Percentiles rank a stretch among this genome's conserved stretches.
Conservation (phyloP, 1,140 invertebrate species). For the Scaptomyza hsui region DNA sequence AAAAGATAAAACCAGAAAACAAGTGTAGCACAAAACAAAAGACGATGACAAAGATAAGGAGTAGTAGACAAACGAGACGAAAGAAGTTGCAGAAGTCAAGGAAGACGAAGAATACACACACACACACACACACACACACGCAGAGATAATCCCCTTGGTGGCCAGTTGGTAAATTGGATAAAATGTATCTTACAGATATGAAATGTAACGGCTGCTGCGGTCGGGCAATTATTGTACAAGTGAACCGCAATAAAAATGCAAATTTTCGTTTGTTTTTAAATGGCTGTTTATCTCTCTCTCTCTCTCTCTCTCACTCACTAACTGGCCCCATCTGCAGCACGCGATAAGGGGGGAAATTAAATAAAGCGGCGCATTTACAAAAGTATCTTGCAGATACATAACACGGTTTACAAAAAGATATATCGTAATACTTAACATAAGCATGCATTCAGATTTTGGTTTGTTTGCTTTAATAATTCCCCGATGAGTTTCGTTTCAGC, state of each 20-base stretch:
- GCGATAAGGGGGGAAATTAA: conserved; percentile 36
- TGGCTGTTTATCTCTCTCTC: conserved; percentile 32
- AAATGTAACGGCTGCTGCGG: conserved; percentile 39
- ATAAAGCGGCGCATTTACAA: conserved; percentile 41
- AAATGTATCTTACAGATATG: conserved; percentile 58
- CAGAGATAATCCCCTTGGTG: conserved; percentile 54
- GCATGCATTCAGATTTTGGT: no score
- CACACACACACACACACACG: neutral
- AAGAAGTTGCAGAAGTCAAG: conserved; percentile 16
- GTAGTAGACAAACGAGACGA: conserved; percentile 5
- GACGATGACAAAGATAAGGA: conserved; percentile 28
- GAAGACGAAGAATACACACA: conserved; percentile 2
- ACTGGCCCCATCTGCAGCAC: conserved; percentile 27
- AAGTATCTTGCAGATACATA: conserved; percentile 17
- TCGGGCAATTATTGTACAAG: conserved; percentile 48
- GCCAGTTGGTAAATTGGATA: conserved; percentile 48
- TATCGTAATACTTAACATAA: neutral
- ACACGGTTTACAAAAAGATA: conserved; percentile 1
- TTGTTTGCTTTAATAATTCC: no score
- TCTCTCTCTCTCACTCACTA: conserved; percentile 10
- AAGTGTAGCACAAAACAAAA: conserved; percentile 66
- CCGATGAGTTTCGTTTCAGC: neutral
- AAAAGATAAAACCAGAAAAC: conserved; percentile 72
- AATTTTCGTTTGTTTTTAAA: conserved; percentile 46
- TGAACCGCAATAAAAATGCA: conserved; percentile 58